These are phyloP conservation scores for Drepanosiphum platanoidis DNA, from an alignment of 2,888 invertebrate species.

Conservation along the genomic window DNA sequence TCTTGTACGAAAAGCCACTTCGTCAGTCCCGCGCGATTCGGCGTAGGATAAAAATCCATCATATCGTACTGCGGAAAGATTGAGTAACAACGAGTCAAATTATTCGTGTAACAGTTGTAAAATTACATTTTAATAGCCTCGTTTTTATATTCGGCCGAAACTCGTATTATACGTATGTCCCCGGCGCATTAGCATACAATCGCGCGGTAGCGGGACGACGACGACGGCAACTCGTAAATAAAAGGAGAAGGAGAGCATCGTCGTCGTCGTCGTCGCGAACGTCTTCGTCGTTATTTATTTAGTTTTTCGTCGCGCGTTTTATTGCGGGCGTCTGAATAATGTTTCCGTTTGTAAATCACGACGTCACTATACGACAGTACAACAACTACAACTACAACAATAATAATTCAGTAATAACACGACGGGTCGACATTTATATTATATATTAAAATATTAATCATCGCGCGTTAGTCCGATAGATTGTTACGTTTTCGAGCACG, in stretches of 20 bases:
- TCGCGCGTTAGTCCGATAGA: too few species aligned
- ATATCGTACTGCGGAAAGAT: neutral
- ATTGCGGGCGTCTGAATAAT: neutral
- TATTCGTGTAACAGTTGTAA: neutral
- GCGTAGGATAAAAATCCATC: neutral
- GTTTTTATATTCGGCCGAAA: neutral
- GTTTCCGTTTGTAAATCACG: constrained; percentile 19
- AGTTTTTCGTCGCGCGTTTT: neutral
- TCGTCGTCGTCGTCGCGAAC: neutral
- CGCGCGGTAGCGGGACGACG: neutral
- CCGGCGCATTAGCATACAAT: constrained; percentile 30
- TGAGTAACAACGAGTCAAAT: neutral
- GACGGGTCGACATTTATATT: neutral
- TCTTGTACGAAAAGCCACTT: neutral
- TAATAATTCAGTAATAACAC: neutral
- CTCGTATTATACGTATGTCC: too few species aligned
- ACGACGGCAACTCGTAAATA: constrained; percentile 1
- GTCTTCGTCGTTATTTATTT: neutral
- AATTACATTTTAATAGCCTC: constrained; percentile 5
- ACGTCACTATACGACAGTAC: neutral
- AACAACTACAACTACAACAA: neutral
- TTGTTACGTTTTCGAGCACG: too few species aligned
- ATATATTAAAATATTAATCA: neutral
- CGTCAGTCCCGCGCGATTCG: too few species aligned
- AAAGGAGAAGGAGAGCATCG: neutral